A percentile compares a stretch with the other conserved stretches of the same genome.
phyloP scores from a whole-genome alignment of 2,797 vertebrate species.

The Orestias chungarensis region DNA sequence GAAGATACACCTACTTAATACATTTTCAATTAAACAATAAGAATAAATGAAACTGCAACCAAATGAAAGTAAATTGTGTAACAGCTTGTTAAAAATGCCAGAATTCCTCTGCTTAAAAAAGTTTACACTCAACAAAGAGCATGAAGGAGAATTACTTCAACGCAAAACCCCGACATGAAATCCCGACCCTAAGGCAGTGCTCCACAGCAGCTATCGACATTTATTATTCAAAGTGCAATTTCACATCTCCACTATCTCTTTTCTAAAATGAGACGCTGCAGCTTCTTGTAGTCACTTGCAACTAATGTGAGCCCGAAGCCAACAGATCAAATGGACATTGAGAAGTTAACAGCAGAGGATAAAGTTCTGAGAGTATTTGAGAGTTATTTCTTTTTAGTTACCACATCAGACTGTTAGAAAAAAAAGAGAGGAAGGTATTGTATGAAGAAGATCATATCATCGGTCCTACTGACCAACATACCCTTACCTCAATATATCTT shows the following conservation, averaged over 20 bases:
- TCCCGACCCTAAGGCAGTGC: neutral
- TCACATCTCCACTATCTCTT: constrained; percentile 39
- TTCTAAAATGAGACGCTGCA: constrained; percentile 32
- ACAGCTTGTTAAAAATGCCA: neutral
- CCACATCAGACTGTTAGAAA: too few species aligned
- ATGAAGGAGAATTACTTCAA: constrained; percentile 6
- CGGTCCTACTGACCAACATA: neutral
- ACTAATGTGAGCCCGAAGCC: constrained; percentile 12
- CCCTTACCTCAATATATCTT: neutral
- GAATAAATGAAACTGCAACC: neutral
- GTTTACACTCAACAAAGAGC: neutral
- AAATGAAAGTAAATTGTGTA: neutral
- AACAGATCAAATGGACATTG: constrained; percentile 1
- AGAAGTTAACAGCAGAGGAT: neutral
- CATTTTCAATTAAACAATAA: neutral
- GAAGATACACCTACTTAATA: neutral
- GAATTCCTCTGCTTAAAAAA: neutral
- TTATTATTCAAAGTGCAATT: constrained; percentile 50
- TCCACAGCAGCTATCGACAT: constrained; percentile 18
- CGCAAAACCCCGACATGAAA: constrained; percentile 7
- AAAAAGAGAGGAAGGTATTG: too few species aligned
- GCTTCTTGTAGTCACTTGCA: constrained; percentile 22
- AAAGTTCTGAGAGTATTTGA: too few species aligned
- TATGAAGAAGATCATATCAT: neutral
- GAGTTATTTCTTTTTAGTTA: too few species aligned